Conservation (phyloP, 2,113 vertebrate species). For the Craseonycteris thonglongyai region DNA sequence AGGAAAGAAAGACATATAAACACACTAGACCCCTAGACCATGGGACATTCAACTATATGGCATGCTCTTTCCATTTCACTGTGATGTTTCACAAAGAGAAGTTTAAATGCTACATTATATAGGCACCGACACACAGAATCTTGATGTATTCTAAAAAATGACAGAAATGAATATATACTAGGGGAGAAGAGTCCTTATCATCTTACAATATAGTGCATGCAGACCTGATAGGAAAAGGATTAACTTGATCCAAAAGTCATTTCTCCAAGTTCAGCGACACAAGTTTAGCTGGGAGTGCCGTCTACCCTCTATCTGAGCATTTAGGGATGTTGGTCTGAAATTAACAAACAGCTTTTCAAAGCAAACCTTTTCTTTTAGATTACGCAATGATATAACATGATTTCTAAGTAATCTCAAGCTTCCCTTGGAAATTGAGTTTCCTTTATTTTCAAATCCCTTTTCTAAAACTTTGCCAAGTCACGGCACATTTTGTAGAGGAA, state of each 20-base stretch:
- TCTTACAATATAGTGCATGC: slow-evolving; percentile 16
- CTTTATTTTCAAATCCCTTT: background rate
- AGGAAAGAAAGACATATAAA: background rate
- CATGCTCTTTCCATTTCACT: background rate
- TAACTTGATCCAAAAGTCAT: slow-evolving; percentile 59
- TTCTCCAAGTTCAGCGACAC: slow-evolving; percentile 35
- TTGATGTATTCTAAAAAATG: background rate
- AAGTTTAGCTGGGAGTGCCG: background rate
- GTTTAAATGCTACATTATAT: background rate
- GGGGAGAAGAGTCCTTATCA: background rate
- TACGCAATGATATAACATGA: slow-evolving; percentile 10
- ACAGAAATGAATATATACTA: background rate
- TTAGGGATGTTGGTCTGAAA: background rate
- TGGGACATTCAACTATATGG: background rate
- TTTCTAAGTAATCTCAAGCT: background rate
- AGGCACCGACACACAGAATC: background rate
- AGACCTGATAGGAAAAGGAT: slow-evolving; percentile 37
- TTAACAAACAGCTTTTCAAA: slow-evolving; percentile 51
- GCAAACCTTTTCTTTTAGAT: slow-evolving; percentile 41
- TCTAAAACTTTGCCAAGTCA: background rate
- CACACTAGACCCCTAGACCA: background rate
- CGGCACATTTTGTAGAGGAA: background rate
- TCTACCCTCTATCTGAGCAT: background rate
- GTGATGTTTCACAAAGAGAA: background rate
- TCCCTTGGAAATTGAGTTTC: slow-evolving; percentile 25